Evolutionary conservation across 35 echinoderm and acorn worm genomes (phyloP), one percentile per base, ranked within the genome.

Genomic region (Patiria miniata): DNA sequence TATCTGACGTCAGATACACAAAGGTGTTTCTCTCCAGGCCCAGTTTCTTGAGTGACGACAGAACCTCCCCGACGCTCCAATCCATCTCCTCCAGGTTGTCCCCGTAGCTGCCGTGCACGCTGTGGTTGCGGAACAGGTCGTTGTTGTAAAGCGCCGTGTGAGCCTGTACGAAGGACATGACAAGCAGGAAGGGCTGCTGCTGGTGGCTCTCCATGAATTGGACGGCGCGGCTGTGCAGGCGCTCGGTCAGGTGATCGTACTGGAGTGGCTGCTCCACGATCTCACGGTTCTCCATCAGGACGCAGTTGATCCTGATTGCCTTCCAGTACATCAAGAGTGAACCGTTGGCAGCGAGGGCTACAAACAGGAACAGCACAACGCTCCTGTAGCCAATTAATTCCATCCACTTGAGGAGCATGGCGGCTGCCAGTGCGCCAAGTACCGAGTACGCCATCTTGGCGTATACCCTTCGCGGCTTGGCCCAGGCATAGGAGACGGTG

Each of bases 1-100:
- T 97, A 84, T 97, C 95, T 7, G 95, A 97, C 10, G 95, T 97
- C 39, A 97, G 79, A 68, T 93, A 97, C 2, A 97, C 87, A 78
- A 97, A 97, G 8, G 95, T 97, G 44, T 97, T 56, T 21, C 93
- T 78, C 36, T 79, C 87, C 47, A 97, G 21, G 6, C 88, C 91
- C 51, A 97, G 82, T 51, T 79, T 90, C n/a, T 93, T 87, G 18
- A 97, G 28, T 34, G 86, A 51, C 1, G 28, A 54, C 79, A 93
- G 78, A 28, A 97, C 51, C 79, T 97, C 78, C 8, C 95, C 95
- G 30, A 97, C 91, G 32, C 95, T 97, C 95, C 95, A 97, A 79
- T 97, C 95, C 15, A 93, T 89, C 83, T 97, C 95, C 77, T 97
- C 91, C 3, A 97, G 79, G 2, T 87, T 78, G 37, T 87, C 95